These are phyloP conservation scores for Pogonocherus hispidulus DNA, from an alignment of 2,888 invertebrate species.

Conservation along the genomic window DNA sequence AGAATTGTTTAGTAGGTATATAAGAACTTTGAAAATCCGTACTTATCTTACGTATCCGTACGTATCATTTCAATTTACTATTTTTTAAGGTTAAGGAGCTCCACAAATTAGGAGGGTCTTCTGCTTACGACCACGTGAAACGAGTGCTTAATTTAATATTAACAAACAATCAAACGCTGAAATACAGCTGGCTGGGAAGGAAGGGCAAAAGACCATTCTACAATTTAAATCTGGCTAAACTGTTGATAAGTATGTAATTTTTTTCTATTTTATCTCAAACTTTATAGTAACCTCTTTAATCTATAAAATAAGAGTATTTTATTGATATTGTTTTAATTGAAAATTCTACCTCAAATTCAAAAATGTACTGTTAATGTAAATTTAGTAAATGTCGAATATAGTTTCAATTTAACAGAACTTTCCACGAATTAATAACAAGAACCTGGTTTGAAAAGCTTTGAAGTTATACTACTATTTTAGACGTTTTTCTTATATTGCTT, in stretches of 20 bases:
- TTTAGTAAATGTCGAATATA: background rate
- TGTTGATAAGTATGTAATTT: background rate
- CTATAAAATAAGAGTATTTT: background rate
- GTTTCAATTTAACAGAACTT: no score
- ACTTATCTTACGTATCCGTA: no score
- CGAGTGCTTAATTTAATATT: slow-evolving; percentile 1
- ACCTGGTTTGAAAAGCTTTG: no score
- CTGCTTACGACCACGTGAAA: background rate
- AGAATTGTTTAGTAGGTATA: no score
- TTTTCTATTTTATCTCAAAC: background rate
- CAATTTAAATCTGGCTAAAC: slow-evolving; percentile 1
- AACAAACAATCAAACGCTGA: background rate
- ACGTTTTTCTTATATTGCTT: no score
- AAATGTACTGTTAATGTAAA: no score
- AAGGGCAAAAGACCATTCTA: slow-evolving; percentile 1
- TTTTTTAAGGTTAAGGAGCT: slow-evolving; percentile 7
- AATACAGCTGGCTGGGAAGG: no score
- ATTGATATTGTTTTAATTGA: background rate
- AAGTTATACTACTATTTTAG: no score
- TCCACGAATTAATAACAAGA: no score
- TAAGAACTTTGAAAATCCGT: no score
- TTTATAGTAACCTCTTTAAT: background rate
- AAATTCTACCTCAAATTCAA: no score
- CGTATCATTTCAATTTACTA: background rate
- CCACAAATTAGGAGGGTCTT: background rate